Conservation (phyloP, 2,888 invertebrate genomes). For the Physocephala rufipes region DNA sequence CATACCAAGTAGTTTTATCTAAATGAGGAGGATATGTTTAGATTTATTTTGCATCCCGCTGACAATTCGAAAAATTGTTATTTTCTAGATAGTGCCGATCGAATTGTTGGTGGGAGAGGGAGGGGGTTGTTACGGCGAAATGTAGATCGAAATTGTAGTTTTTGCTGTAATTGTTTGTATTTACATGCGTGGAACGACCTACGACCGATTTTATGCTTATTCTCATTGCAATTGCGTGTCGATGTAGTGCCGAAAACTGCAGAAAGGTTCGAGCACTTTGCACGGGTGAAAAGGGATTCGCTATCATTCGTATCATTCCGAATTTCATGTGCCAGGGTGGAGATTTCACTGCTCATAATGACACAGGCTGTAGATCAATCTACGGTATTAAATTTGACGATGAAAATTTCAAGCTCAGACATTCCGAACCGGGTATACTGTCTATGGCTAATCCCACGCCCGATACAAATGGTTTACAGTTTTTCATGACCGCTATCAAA, state of each 20-base stretch:
- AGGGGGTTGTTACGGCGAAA: too few species aligned
- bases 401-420: slow-evolving; percentile 95
- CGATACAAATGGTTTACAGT: slow-evolving; percentile 95
- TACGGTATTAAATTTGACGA: slow-evolving; percentile 94
- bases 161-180: not conserved
- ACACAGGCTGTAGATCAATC: slow-evolving; percentile 95
- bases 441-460: slow-evolving; percentile 98
- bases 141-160: not conserved
- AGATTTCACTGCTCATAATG: slow-evolving; percentile 93
- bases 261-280: slow-evolving; percentile 94
- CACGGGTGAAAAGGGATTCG: slow-evolving; percentile 93
- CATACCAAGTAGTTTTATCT: too few species aligned
- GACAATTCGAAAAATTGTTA: too few species aligned
- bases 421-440: slow-evolving; percentile 87
- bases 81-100: too few species aligned
- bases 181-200: not conserved
- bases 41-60: too few species aligned
- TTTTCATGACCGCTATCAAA: slow-evolving; percentile 92
- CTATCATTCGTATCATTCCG: slow-evolving; percentile 94
- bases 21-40: too few species aligned
- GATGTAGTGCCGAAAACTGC: slow-evolving; percentile 94
- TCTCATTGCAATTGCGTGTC: slow-evolving; percentile 75
- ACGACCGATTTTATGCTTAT: slow-evolving; percentile 32
- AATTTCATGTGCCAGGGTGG: slow-evolving; percentile 98
- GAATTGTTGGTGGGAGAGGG: too few species aligned